Conservation (phyloP, 2,888 invertebrate genomes). For the Tryphoninae sp. region DNA sequence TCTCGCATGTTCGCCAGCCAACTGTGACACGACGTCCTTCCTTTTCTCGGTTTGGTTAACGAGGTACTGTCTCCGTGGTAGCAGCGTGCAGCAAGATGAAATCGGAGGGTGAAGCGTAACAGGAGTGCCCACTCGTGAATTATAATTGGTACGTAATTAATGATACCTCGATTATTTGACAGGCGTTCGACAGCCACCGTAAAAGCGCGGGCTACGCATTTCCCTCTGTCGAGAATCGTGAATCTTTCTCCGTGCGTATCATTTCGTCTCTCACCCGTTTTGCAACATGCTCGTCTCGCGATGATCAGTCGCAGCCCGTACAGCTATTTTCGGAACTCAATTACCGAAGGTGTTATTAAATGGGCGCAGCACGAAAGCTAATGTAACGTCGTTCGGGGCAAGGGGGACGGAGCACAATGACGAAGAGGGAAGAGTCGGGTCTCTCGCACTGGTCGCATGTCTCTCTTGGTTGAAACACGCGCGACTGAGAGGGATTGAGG, state of each 20-base stretch:
- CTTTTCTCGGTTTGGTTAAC: constrained; percentile 45
- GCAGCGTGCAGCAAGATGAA: constrained; percentile 46
- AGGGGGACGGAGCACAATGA: constrained; percentile 40
- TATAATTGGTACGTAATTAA: constrained; percentile 78
- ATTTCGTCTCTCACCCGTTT: constrained; percentile 58
- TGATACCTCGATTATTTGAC: constrained; percentile 74
- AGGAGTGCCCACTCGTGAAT: constrained; percentile 69
- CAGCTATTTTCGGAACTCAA: constrained; percentile 64
- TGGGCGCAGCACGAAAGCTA: constrained; percentile 58
- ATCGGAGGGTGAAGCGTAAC: constrained; percentile 51
- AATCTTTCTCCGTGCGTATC: neutral
- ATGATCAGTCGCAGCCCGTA: constrained; percentile 11
- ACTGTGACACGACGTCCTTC: constrained; percentile 30
- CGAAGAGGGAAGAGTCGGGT: constrained; percentile 31
- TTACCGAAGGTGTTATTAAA: constrained; percentile 65
- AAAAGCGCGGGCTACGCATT: constrained; percentile 67
- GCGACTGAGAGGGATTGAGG: neutral
- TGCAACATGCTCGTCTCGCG: constrained; percentile 60
- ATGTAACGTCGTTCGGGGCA: constrained; percentile 59
- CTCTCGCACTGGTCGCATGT: constrained; percentile 55
- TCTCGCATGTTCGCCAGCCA: constrained; percentile 36
- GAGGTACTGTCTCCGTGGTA: constrained; percentile 41
- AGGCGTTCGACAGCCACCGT: constrained; percentile 66
- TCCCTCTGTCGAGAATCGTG: constrained; percentile 16
- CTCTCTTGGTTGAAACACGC: constrained; percentile 55